Evolutionary conservation across 1,140 invertebrate genomes (phyloP).

Genomic region (Nomia melanderi): DNA sequence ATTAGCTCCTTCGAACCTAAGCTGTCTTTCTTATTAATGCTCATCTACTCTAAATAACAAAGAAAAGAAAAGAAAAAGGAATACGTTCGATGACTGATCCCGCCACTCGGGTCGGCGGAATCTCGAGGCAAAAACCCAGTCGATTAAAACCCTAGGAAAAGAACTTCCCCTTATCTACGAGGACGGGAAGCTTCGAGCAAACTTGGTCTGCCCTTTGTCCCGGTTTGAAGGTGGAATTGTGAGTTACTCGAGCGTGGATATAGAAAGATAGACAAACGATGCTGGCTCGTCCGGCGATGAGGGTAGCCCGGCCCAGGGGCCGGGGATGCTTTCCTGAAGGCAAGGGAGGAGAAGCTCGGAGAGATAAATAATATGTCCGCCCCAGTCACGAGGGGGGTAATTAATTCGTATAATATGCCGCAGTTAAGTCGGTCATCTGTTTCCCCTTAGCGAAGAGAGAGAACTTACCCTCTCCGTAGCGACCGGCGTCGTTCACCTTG

Average conservation of each 20-base stretch:
- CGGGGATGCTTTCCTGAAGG: constrained; percentile 56
- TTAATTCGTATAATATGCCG: constrained; percentile 81
- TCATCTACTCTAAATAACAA: too few relatives aligned
- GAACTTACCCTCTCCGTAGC: neutral
- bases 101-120: neutral
- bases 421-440: constrained; percentile 79
- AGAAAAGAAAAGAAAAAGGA: neutral
- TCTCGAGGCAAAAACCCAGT: constrained; percentile 30
- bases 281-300: constrained; percentile 65
- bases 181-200: constrained; percentile 27
- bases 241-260: constrained; percentile 67
- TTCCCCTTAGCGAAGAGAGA: constrained; percentile 51
- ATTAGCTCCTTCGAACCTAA: too few relatives aligned
- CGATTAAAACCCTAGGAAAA: constrained; percentile 45
- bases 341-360: constrained; percentile 29
- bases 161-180: constrained; percentile 41
- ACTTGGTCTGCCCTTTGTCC: constrained; percentile 47
- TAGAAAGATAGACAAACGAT: constrained; percentile 75
- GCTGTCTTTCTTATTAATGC: too few relatives aligned
- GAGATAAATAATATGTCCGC: constrained; percentile 79
- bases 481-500: neutral
- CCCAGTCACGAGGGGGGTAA: constrained; percentile 73
- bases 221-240: constrained; percentile 53
- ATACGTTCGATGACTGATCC: neutral
- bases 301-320: constrained; percentile 62